Evolutionary conservation across 2,113 vertebrate species (phyloP).

Genomic region (Paralichthys olivaceus): DNA sequence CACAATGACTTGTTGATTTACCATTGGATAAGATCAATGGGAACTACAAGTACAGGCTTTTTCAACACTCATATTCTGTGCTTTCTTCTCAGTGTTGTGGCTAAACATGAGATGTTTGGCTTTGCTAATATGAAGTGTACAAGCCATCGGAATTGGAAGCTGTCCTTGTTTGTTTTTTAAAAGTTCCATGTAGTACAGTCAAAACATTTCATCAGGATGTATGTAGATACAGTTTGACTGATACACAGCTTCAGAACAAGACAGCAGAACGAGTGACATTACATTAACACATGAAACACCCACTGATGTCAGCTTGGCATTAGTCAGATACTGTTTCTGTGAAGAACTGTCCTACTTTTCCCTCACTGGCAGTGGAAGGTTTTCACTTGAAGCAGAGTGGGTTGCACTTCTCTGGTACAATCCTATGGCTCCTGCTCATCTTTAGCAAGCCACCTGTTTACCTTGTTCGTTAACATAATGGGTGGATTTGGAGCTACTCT

Average conservation of each 20-base stretch:
- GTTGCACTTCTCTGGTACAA: slow-evolving; percentile 7
- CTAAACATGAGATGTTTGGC: background rate
- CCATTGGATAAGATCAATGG: too few relatives aligned
- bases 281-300: slow-evolving; percentile 21
- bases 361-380: slow-evolving; percentile 4
- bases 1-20: too few relatives aligned
- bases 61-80: too few relatives aligned
- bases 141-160: slow-evolving; percentile 16
- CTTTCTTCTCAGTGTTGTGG: background rate
- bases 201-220: background rate
- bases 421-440: slow-evolving; percentile 7
- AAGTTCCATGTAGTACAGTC: background rate
- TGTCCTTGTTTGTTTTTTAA: slow-evolving; percentile 19
- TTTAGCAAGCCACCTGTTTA: slow-evolving; percentile 10
- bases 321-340: slow-evolving; percentile 10
- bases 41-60: background rate
- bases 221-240: slow-evolving; percentile 9
- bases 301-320: slow-evolving; percentile 16
- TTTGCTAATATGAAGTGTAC: slow-evolving; percentile 3
- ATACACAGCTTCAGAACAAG: slow-evolving; percentile 7
- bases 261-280: slow-evolving; percentile 19
- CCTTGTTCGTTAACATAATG: background rate
- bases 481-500: too few relatives aligned
- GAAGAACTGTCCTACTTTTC: background rate
- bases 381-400: background rate